Conservation (phyloP, 2,888 invertebrate genomes). For the Spicauda simplicius region DNA sequence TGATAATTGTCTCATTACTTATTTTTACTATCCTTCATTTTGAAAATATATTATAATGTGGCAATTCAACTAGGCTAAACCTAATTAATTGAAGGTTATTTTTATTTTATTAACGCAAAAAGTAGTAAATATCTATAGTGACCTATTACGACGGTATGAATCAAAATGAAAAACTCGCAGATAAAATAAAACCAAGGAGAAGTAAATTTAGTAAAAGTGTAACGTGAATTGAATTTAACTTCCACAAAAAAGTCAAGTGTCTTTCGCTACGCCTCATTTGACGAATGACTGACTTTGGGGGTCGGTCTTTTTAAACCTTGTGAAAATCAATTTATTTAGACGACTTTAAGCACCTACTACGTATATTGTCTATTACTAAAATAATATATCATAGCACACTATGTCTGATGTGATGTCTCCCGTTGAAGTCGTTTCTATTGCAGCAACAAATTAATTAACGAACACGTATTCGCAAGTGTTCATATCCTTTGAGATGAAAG, state of each 20-base stretch:
- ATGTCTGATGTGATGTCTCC: background rate
- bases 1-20: no score
- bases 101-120: background rate
- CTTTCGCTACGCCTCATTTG: slow-evolving; percentile 27
- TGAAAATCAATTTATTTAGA: background rate
- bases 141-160: background rate
- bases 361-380: no score
- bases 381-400: background rate
- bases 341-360: background rate
- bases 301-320: slow-evolving; percentile 12
- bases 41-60: no score
- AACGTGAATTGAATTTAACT: slow-evolving; percentile 18
- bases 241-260: slow-evolving; percentile 20
- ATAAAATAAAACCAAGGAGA: slow-evolving; percentile 14
- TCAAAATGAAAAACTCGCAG: background rate
- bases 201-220: slow-evolving; percentile 26
- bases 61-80: background rate
- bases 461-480: no score
- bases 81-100: background rate
- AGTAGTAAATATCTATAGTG: background rate
- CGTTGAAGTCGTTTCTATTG: background rate
- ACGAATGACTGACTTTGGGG: slow-evolving; percentile 25
- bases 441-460: no score
- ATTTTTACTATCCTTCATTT: background rate
- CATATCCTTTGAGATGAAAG: no score